Evolutionary conservation across 2,113 vertebrate species (phyloP).

Genomic region (Geococcyx californianus): DNA sequence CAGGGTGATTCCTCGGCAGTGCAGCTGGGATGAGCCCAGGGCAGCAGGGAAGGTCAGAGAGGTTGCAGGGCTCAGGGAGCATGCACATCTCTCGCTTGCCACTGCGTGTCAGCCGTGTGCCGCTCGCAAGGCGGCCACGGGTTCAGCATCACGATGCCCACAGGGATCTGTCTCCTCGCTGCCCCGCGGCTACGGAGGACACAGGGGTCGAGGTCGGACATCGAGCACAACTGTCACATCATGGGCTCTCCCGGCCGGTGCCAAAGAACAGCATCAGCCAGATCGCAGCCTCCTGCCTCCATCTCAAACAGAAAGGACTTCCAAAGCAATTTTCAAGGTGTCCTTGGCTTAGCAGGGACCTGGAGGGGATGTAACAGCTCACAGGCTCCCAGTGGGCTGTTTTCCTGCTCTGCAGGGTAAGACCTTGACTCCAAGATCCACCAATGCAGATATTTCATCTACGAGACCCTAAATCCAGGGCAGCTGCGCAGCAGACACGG

Average conservation of each 20-base stretch:
- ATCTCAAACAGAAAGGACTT: neutral
- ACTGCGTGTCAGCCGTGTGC: constrained; percentile 62
- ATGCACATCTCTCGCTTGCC: constrained; percentile 28
- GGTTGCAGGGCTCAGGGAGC: neutral
- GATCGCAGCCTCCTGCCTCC: neutral
- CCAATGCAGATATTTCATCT: neutral
- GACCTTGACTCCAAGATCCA: accelerated
- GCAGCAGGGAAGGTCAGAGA: neutral
- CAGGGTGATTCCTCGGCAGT: accelerated
- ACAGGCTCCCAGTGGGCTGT: neutral
- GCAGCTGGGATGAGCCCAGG: neutral
- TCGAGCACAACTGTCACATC: neutral
- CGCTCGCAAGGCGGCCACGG: neutral
- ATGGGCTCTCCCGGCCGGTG: accelerated
- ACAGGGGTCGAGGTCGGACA: accelerated
- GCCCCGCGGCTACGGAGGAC: too few species aligned
- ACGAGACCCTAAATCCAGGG: accelerated
- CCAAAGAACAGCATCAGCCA: neutral
- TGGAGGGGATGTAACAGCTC: accelerated
- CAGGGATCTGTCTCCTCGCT: neutral
- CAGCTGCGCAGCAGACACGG: neutral
- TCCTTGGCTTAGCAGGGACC: neutral
- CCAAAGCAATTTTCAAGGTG: neutral
- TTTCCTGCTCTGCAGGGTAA: neutral
- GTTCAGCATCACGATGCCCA: neutral